Conservation (phyloP, 2,888 invertebrate genomes). For the Lycocerus yunnanus region DNA sequence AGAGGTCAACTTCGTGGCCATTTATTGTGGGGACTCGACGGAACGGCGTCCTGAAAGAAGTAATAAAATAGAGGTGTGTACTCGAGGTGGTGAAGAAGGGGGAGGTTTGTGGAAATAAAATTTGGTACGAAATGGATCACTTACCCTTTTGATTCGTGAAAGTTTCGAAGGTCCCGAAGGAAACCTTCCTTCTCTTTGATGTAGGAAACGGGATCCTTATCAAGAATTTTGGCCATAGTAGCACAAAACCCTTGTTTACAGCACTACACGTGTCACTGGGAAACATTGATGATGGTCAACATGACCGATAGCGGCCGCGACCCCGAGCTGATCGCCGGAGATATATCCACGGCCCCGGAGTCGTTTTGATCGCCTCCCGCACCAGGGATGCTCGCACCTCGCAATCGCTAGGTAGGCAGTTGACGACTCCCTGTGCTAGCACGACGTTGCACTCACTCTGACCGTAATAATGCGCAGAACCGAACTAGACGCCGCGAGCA, state of each 20-base stretch:
- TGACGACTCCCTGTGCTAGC: conserved; percentile 59
- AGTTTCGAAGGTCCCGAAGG: conserved; percentile 83
- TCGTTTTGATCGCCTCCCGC: conserved; percentile 55
- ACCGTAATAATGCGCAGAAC: conserved; percentile 57
- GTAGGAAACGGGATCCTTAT: conserved; percentile 76
- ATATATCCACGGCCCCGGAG: conserved; percentile 47
- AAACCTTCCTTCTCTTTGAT: conserved; percentile 79
- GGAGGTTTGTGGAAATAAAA: conserved; percentile 7
- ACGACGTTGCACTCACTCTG: conserved; percentile 57
- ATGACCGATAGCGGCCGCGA: conserved; percentile 52
- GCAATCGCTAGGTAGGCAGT: conserved; percentile 52
- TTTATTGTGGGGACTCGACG: conserved; percentile 75
- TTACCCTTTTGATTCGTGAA: conserved; percentile 92
- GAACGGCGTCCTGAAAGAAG: conserved; percentile 62
- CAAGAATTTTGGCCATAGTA: conserved; percentile 67
- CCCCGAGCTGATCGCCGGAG: conserved; percentile 44
- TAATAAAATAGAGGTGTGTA: conserved; percentile 18
- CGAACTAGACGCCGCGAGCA: conserved; percentile 51
- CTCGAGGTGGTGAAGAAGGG: conserved; percentile 21
- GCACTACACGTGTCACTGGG: conserved; percentile 54
- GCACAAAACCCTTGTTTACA: conserved; percentile 45
- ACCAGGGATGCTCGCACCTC: conserved; percentile 54
- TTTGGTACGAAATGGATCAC: conserved; percentile 47
- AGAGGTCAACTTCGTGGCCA: conserved; percentile 91
- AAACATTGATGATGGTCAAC: conserved; percentile 50